Conservation (phyloP, 2,113 vertebrate species). For the Poecilia latipinna region DNA sequence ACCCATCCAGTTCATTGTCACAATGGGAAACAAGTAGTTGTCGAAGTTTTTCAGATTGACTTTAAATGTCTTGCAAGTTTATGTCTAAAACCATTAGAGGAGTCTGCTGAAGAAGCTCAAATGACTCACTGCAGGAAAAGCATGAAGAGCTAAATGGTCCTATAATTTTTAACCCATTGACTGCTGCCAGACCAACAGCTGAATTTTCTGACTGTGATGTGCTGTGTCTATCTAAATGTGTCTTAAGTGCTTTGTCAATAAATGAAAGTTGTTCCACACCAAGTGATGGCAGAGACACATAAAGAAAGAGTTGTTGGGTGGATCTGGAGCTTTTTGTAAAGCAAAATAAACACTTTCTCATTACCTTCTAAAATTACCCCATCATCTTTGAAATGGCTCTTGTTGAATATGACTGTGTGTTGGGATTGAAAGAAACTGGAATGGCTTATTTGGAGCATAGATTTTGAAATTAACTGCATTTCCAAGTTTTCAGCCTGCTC, state of each 20-base stretch:
- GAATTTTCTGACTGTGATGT: neutral
- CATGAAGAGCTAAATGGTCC: conserved; percentile 1
- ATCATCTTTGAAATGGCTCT: neutral
- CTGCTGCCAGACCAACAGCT: conserved; percentile 17
- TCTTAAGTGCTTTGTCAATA: conserved; percentile 37
- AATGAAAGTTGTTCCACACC: conserved; percentile 27
- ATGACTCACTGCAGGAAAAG: conserved; percentile 12
- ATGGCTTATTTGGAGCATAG: neutral
- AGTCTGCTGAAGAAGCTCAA: conserved; percentile 10
- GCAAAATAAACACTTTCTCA: neutral
- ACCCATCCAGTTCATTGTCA: neutral
- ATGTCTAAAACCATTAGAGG: conserved; percentile 8
- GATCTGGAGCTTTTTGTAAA: conserved; percentile 48
- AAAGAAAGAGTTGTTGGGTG: conserved; percentile 30
- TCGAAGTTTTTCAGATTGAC: conserved; percentile 9
- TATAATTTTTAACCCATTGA: neutral
- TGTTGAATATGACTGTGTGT: neutral
- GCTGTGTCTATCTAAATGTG: conserved; percentile 33
- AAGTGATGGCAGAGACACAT: conserved; percentile 49
- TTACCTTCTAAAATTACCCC: neutral
- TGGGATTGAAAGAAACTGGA: conserved; percentile 8
- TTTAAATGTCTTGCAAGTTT: conserved; percentile 13
- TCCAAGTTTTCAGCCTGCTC: neutral
- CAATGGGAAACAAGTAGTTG: conserved; percentile 7
- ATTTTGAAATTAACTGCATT: neutral